phyloP scores from a whole-genome alignment of 1,140 invertebrate genomes.

The Brachionus koreanus region DNA sequence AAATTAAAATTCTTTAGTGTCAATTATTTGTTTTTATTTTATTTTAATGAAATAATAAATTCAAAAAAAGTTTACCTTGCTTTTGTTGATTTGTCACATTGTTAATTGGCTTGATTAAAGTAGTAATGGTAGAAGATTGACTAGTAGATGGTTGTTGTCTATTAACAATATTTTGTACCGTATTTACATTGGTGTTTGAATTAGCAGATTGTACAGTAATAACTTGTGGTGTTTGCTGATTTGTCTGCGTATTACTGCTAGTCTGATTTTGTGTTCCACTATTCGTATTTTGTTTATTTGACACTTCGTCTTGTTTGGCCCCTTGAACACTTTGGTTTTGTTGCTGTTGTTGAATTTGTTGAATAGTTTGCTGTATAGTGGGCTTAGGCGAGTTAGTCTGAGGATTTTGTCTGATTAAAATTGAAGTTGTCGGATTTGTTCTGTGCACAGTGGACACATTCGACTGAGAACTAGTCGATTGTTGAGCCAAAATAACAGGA shows the following conservation, averaged over 20 bases:
- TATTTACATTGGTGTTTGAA: neutral
- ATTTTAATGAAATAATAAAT: neutral
- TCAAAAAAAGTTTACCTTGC: neutral
- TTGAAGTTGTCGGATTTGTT: neutral
- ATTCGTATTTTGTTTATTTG: neutral
- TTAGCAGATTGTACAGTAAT: neutral
- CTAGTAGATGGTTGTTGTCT: neutral
- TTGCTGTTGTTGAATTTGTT: slow-evolving; percentile 37
- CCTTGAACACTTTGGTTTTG: slow-evolving; percentile 3
- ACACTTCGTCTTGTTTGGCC: neutral
- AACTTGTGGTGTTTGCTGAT: neutral
- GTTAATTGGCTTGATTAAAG: slow-evolving; percentile 25
- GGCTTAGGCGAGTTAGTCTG: neutral
- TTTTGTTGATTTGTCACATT: slow-evolving; percentile 33
- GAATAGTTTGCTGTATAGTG: neutral
- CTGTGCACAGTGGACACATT: neutral
- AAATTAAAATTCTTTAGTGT: too few relatives aligned
- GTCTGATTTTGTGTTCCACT: neutral
- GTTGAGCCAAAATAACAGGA: neutral
- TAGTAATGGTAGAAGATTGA: slow-evolving; percentile 13
- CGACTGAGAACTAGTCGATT: neutral
- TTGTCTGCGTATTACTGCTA: neutral
- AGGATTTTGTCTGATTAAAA: slow-evolving; percentile 12
- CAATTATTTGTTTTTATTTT: too few relatives aligned
- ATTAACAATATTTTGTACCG: neutral